Evolutionary conservation across 2,888 invertebrate genomes (phyloP), one percentile per base, ranked within the genome.

Genomic region (Apodemia hepburni): DNA sequence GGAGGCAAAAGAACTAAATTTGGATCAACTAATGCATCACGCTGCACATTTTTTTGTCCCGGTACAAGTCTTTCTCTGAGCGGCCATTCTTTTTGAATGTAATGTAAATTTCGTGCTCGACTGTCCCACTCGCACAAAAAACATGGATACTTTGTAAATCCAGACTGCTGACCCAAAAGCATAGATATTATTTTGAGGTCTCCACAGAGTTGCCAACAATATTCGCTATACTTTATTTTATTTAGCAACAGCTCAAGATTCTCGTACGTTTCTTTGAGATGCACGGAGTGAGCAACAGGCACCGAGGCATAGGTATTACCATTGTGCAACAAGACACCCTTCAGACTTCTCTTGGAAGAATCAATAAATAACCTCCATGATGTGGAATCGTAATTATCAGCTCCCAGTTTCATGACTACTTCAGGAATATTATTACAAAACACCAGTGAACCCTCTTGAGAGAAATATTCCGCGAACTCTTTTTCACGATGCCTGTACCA

Each of bases 311-410:
- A 61, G 17, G 18, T 3, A 33, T 61, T 61, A 12, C 57, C 57
- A 57, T 58, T 61, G 57, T 61, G 61, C 4, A 61, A 42, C 7
- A 54, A 18, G 15, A 57, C 61, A 11, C 27, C 38, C 27, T 61
- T 61, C 2, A 61, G 7, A 42, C 45, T 61, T 22, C 42, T 38
- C 27, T 61, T 61, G 8, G 38, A 45, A 11, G 54, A 54, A 27
- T 61, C 58, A n/a, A 61, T 61, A 27, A 61, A 61, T 35, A 45
- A n/a, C 4, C 45, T 45, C 45, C n/a, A 45, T 45, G 45, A 12
- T 45, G 15, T n/a, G n/a, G 45, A n/a, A 45, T 45, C 45, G n/a
- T 45, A 45, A n/a, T 35, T 35, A 35, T 45, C 45, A n/a, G n/a
- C 45, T 45, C 45, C n/a, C n/a, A 45, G 17, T 17, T 17, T 49